phyloP scores from a whole-genome alignment of 2,888 invertebrate genomes.

The Candidula unifasciata region DNA sequence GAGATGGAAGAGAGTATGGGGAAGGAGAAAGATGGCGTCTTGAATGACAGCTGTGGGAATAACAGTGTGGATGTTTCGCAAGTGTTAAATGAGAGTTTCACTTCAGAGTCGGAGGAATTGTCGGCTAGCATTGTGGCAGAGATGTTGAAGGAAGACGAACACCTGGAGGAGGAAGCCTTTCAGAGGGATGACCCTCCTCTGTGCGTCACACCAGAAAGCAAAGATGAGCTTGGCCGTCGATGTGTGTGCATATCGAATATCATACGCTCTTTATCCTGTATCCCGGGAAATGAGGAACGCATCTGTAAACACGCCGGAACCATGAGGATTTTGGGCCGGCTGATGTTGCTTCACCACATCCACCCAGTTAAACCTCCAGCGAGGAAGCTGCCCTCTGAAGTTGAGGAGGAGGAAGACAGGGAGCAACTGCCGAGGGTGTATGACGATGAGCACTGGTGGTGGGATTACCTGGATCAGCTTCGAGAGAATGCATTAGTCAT shows the following conservation, averaged over 20 bases:
- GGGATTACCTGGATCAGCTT: constrained; percentile 94
- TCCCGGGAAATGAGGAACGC: constrained; percentile 92
- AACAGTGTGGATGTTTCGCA: neutral
- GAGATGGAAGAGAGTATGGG: constrained; percentile 20
- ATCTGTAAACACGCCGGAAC: constrained; percentile 89
- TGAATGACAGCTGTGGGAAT: constrained; percentile 52
- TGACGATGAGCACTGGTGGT: constrained; percentile 87
- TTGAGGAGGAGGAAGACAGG: constrained; percentile 56
- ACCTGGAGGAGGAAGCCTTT: constrained; percentile 72
- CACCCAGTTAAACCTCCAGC: constrained; percentile 81
- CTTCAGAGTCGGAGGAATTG: constrained; percentile 52
- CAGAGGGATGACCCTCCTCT: constrained; percentile 73
- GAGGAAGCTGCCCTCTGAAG: constrained; percentile 63
- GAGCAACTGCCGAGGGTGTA: constrained; percentile 77
- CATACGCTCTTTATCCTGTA: constrained; percentile 96
- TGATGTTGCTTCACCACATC: constrained; percentile 93
- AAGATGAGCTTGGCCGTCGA: constrained; percentile 91
- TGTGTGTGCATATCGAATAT: constrained; percentile 97
- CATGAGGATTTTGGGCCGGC: constrained; percentile 91
- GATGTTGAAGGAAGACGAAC: constrained; percentile 48
- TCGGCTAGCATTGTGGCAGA: constrained; percentile 48
- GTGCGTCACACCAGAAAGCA: constrained; percentile 80
- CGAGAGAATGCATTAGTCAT: constrained; percentile 97
- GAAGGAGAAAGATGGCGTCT: constrained; percentile 27
- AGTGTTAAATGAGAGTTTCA: constrained; percentile 20